Conservation (phyloP, 2,888 invertebrate species). For the Cactoblastis cactorum region DNA sequence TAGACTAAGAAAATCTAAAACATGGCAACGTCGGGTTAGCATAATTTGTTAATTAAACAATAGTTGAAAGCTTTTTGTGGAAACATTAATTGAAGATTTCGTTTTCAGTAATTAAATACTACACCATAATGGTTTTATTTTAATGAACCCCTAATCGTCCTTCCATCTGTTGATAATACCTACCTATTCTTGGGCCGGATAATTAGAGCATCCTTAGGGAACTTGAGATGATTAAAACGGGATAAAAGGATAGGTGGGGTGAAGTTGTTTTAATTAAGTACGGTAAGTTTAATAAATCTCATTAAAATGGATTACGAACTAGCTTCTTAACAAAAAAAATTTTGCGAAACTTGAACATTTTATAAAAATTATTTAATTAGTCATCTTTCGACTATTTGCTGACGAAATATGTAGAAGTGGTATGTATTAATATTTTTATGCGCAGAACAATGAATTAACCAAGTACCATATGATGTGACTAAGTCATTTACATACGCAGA, state of each 20-base stretch:
- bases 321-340: not conserved
- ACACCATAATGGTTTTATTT: slow-evolving; percentile 19
- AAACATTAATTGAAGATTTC: not conserved
- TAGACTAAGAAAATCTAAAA: no score
- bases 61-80: not conserved
- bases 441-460: no score
- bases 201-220: slow-evolving; percentile 29
- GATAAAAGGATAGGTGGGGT: slow-evolving; percentile 23
- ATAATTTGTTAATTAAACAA: no score
- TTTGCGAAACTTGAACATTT: not conserved
- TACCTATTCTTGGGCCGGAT: slow-evolving; percentile 21
- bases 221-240: slow-evolving; percentile 36
- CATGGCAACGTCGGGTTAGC: no score
- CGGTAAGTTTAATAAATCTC: slow-evolving; percentile 19
- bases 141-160: slow-evolving; percentile 21
- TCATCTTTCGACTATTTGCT: no score
- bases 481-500: not conserved
- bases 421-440: no score
- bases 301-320: not conserved
- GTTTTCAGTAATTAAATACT: not conserved
- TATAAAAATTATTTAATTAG: no score
- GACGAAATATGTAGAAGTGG: no score
- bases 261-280: slow-evolving; percentile 30
- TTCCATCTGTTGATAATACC: slow-evolving; percentile 7
- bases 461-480: no score